phyloP scores from a whole-genome alignment of 2,888 invertebrate species.

The Xestobium rufovillosum region DNA sequence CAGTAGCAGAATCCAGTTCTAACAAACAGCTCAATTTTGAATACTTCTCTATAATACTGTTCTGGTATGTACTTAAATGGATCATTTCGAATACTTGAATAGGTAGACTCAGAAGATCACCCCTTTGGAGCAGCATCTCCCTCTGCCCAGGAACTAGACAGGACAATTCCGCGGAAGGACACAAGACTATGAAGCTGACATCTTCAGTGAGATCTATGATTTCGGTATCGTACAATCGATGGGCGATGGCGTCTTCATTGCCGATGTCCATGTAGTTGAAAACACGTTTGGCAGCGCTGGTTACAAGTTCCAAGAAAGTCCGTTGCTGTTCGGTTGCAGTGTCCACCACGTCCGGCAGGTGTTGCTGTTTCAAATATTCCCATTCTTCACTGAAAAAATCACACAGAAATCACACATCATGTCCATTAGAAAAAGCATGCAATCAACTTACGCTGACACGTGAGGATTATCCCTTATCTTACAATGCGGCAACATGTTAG shows the following conservation, averaged over 20 bases:
- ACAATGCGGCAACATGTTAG: constrained; percentile 91
- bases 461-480: constrained; percentile 92
- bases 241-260: constrained; percentile 59
- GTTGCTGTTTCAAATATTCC: constrained; percentile 72
- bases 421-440: constrained; percentile 5
- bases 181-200: constrained; percentile 85
- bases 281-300: constrained; percentile 64
- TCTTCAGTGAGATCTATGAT: constrained; percentile 87
- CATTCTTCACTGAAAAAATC: constrained; percentile 78
- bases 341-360: constrained; percentile 44
- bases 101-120: constrained; percentile 81
- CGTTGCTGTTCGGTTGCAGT: constrained; percentile 69
- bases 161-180: constrained; percentile 87
- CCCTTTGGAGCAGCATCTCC: constrained; percentile 75
- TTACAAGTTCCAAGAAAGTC: constrained; percentile 70
- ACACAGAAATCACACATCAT: neutral
- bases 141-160: constrained; percentile 85
- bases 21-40: constrained; percentile 87
- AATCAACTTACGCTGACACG: constrained; percentile 74
- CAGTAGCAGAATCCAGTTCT: constrained; percentile 85
- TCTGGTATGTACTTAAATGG: constrained; percentile 90
- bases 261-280: constrained; percentile 76
- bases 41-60: constrained; percentile 82
- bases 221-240: constrained; percentile 87
- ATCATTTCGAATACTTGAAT: constrained; percentile 94